A percentile compares a stretch with the other conserved stretches of the same genome.
Evolutionary conservation across 92 coral and sea anemone genomes (phyloP).

Genomic region (Actinostola sp.): DNA sequence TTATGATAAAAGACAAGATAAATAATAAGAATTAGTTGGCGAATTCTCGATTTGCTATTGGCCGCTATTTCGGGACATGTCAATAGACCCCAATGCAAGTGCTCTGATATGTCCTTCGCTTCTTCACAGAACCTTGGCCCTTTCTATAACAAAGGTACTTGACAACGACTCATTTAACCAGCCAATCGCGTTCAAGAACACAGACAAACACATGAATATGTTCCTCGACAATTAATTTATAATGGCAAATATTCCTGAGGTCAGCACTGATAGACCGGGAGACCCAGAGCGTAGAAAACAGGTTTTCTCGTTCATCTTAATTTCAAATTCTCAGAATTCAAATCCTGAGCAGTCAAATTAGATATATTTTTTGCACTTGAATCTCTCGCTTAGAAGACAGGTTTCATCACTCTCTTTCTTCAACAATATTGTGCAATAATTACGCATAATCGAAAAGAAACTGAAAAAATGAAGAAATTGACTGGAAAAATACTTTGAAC

Average conservation of each 20-base stretch:
- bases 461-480: constrained; percentile 5
- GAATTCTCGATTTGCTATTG: constrained; percentile 70
- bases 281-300: constrained; percentile 9
- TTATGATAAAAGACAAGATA: constrained; percentile 89
- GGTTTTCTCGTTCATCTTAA: background rate
- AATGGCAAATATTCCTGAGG: constrained; percentile 66
- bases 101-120: constrained; percentile 55
- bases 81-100: constrained; percentile 51
- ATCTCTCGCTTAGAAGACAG: background rate
- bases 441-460: background rate
- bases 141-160: constrained; percentile 41
- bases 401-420: too few species aligned
- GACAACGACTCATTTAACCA: constrained; percentile 55
- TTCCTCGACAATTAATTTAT: constrained; percentile 79
- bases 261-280: background rate
- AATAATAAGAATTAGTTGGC: constrained; percentile 86
- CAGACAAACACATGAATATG: constrained; percentile 69
- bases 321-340: constrained; percentile 9
- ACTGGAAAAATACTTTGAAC: background rate
- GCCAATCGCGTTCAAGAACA: constrained; percentile 54
- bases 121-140: constrained; percentile 59
- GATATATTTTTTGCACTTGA: background rate
- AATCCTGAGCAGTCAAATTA: background rate
- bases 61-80: constrained; percentile 63
- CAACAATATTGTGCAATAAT: constrained; percentile 13